Conservation (phyloP, 1,140 invertebrate species). For the Drosophila triauraria region DNA sequence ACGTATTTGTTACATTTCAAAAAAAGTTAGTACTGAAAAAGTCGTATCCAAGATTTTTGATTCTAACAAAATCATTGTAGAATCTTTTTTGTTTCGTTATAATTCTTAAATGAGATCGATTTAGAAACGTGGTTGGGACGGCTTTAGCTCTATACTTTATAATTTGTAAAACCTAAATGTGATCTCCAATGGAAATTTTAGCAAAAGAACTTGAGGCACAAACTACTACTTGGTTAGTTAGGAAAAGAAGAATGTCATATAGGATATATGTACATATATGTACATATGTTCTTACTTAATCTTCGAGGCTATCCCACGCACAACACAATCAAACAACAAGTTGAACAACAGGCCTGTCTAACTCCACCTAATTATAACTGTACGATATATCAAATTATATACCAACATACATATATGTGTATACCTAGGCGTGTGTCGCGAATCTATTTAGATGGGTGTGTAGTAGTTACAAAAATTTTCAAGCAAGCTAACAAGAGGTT, state of each 20-base stretch:
- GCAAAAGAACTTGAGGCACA: slow-evolving; percentile 17
- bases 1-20: too few relatives aligned
- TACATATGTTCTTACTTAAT: slow-evolving; percentile 8
- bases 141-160: slow-evolving; percentile 49
- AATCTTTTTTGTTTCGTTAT: not conserved
- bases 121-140: slow-evolving; percentile 1
- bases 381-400: slow-evolving; percentile 54
- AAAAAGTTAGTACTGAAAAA: too few relatives aligned
- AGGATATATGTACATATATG: slow-evolving; percentile 2
- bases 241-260: slow-evolving; percentile 9
- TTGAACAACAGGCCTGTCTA: slow-evolving; percentile 33
- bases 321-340: slow-evolving; percentile 65
- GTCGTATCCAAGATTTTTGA: not conserved
- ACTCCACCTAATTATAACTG: slow-evolving; percentile 56
- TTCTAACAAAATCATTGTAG: too few relatives aligned
- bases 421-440: slow-evolving; percentile 34
- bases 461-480: slow-evolving; percentile 61
- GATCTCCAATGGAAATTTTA: slow-evolving; percentile 51
- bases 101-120: not conserved
- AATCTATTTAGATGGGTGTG: slow-evolving; percentile 55
- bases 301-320: slow-evolving; percentile 50
- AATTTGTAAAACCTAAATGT: slow-evolving; percentile 66
- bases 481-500: slow-evolving; percentile 41
- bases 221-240: slow-evolving; percentile 29
- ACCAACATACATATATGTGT: slow-evolving; percentile 33